Evolutionary conservation across 2,888 invertebrate genomes (phyloP), one percentile per base, ranked within the genome.

Genomic region (Sipunculus nudus): DNA sequence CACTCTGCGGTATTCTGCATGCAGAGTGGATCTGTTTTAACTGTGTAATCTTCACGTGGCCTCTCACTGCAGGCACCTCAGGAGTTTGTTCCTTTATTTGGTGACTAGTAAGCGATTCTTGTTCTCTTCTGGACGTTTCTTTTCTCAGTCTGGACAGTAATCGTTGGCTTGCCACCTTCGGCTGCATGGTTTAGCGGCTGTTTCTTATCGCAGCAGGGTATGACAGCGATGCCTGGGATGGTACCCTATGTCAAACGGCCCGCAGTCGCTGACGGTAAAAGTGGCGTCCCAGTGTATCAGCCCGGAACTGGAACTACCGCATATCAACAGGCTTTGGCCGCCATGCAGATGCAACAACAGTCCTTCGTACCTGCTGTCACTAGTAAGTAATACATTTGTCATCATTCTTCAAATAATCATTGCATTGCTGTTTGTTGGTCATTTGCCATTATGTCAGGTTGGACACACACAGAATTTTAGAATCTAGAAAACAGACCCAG

Each of bases 231-330:
- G 40, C 53, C 61, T n/a, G 94, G 94, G 85, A 93, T 94, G 91
- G 89, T 94, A 86, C 93, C 94, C 84, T 94, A 94, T 87, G 94
- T 94, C 87, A 91, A 96, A 87, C 92, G 96, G 84, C 93, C 95
- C 81, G 94, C 93, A 70, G 76, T 86, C 63, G 95, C 95, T 87
- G 78, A 78, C 61, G 70, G 70, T 41, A 96, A 96, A 87, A 94
- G 94, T 84, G 95, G 96, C 84, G 89, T 96, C 85, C 96, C 96
- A 81, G 92, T 96, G 48, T 53, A 56, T 48, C 79, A 78, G 66
- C 77, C 77, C 45, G 71, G 70, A 39, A 68, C 68, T 38, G 64
- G 68, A 26, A 71, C 67, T 46, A 58, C 70, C 28, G 49, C 78
- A 65, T 80, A 83, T 65, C 95, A 95, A 87, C 89, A 95, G 29